A percentile compares a stretch with the other conserved stretches of the same genome.
These are phyloP conservation scores for Ceratitis capitata DNA, from an alignment of 1,140 invertebrate genomes.

Conservation along the genomic window DNA sequence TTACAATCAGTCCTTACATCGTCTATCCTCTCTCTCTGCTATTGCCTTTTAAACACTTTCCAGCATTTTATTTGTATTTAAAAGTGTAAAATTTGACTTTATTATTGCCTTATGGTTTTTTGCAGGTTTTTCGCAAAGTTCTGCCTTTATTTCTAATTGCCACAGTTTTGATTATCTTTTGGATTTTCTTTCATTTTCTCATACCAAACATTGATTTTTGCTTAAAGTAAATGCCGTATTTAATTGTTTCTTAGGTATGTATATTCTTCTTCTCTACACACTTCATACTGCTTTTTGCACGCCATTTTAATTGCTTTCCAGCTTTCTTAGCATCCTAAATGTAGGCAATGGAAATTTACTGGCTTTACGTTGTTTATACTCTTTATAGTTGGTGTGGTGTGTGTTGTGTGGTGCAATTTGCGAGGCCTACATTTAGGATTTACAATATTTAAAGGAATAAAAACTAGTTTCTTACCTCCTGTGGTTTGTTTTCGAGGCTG, in stretches of 20 bases:
- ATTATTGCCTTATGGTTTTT: background rate
- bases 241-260: background rate
- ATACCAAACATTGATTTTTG: background rate
- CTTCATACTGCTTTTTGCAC: background rate
- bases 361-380: background rate
- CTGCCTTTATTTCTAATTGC: background rate
- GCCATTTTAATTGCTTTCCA: background rate
- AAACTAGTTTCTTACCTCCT: background rate
- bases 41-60: background rate
- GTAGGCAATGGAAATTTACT: background rate
- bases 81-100: slow-evolving; percentile 31
- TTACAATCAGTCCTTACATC: no score
- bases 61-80: background rate
- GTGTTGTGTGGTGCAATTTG: background rate
- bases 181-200: background rate
- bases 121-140: background rate
- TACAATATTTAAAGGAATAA: background rate
- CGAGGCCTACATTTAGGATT: background rate
- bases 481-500: background rate
- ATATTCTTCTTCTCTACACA: background rate
- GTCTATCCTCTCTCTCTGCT: background rate
- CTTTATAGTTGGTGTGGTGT: background rate
- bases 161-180: background rate
- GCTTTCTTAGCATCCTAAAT: background rate
- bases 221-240: background rate